These are phyloP conservation scores for Limanda limanda DNA, from an alignment of 2,113 vertebrate genomes.

Conservation along the genomic window DNA sequence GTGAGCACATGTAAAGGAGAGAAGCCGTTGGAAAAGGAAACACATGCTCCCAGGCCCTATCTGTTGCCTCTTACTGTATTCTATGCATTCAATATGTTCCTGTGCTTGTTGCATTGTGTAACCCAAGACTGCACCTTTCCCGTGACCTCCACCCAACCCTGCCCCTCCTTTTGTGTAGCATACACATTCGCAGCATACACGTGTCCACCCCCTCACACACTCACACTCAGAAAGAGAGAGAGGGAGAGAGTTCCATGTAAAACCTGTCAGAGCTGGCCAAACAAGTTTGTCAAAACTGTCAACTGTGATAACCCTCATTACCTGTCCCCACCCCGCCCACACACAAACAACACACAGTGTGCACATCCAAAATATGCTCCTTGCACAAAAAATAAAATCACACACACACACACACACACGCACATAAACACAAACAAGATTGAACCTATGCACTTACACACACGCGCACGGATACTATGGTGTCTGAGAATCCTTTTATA, in stretches of 20 bases:
- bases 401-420: constrained; percentile 12
- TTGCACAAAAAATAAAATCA: not conserved
- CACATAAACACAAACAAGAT: not conserved
- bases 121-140: constrained; percentile 68
- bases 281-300: constrained; percentile 81
- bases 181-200: constrained; percentile 51
- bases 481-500: constrained; percentile 61
- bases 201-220: constrained; percentile 45
- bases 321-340: constrained; percentile 38
- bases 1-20: constrained; percentile 20
- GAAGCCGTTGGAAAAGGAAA: not conserved
- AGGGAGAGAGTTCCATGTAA: constrained; percentile 22
- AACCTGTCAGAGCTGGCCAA: constrained; percentile 75
- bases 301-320: constrained; percentile 55
- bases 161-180: constrained; percentile 60
- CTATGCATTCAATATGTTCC: constrained; percentile 47
- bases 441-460: not conserved
- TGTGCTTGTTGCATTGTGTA: constrained; percentile 67
- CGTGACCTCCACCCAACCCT: constrained; percentile 73
- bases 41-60: constrained; percentile 29
- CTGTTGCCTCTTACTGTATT: constrained; percentile 31
- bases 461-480: not conserved
- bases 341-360: constrained; percentile 32
- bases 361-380: constrained; percentile 15
- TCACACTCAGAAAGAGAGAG: constrained; percentile 1